Base-by-base conservation (phyloP, 1,140 invertebrate genomes). In the Lucilia sericata region DNA sequence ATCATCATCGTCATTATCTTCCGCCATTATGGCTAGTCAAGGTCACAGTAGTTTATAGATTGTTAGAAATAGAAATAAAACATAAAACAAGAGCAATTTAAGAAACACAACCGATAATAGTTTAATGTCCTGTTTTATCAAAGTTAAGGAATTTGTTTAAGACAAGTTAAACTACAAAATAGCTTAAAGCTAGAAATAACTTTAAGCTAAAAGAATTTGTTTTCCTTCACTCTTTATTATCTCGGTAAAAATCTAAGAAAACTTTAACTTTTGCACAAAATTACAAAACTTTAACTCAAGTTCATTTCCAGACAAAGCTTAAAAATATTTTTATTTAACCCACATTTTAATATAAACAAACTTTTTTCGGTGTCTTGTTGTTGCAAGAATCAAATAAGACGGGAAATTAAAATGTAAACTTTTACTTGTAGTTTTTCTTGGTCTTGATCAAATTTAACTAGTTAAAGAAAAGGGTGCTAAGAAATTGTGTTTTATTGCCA, bases 11-110 rank as follows among this genome's bases (percentile, higher is more conserved):
- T 42, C 42, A 42, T 42, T 10, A 42, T 42, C 5, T 14, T n/a
- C 14, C 55, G n/a, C 55, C n/a, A 60, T 60, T 60, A 60, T n/a
- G 55, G n/a, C n/a, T n/a, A 60, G 55, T 60, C 55, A 60, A 60
- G 55, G 55, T n/a, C 55, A 5, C 7, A 17, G 14, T 60, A 17
- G 14, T 60, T 60, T 17, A n/a, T n/a, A n/a, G 17, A 60, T n/a
- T n/a, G 55, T n/a, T n/a, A n/a, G 17, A 60, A 60, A 60, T n/a
- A 17, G 55, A 60, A 60, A n/a, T 12, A 60, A 60, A 60, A 60
- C 13, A 60, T n/a, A n/a, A n/a, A 60, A 60, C 55, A 60, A 14
- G 14, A n/a, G 55, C 42, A 42, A 8, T 42, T 8, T 42, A 42
- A 42, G 5, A 42, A 42, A 60, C 13, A 60, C 13, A 60, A 60